Evolutionary conservation across 2,113 vertebrate genomes (phyloP).

Genomic region (Tor tambroides): DNA sequence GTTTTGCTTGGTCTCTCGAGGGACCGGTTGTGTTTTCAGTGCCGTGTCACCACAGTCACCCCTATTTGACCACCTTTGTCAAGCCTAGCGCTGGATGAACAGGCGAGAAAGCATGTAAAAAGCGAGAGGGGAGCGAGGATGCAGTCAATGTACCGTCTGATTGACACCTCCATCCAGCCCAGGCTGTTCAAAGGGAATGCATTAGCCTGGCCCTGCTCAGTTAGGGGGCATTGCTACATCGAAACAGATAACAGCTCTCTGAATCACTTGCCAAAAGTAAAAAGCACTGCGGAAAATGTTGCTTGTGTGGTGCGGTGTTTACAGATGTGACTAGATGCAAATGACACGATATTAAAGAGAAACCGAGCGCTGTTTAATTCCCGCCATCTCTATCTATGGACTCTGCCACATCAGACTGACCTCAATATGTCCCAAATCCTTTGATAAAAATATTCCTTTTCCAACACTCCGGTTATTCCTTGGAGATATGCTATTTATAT

Average conservation of each 20-base stretch:
- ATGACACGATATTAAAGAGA: slow-evolving; percentile 14
- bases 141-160: slow-evolving; percentile 33
- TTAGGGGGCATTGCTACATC: slow-evolving; percentile 41
- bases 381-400: slow-evolving; percentile 2
- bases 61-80: slow-evolving; percentile 33
- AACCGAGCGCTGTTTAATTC: slow-evolving; percentile 18
- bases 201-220: slow-evolving; percentile 42
- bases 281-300: slow-evolving; percentile 30
- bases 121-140: slow-evolving; percentile 2
- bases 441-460: slow-evolving; percentile 49
- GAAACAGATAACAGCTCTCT: slow-evolving; percentile 13
- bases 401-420: slow-evolving; percentile 44
- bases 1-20: slow-evolving; percentile 13
- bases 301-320: not conserved
- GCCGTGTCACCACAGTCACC: not conserved
- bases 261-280: slow-evolving; percentile 35
- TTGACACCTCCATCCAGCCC: slow-evolving; percentile 34
- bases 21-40: slow-evolving; percentile 20
- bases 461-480: slow-evolving; percentile 31
- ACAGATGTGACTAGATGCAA: slow-evolving; percentile 39
- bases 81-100: slow-evolving; percentile 9
- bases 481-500: slow-evolving; percentile 38
- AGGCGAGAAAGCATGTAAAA: slow-evolving; percentile 24
- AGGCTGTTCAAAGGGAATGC: slow-evolving; percentile 50
- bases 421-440: slow-evolving; percentile 39